A percentile compares a stretch with the other conserved stretches of the same genome.
phyloP scores from a whole-genome alignment of 1,140 invertebrate genomes.

The Antheraea pernyi region DNA sequence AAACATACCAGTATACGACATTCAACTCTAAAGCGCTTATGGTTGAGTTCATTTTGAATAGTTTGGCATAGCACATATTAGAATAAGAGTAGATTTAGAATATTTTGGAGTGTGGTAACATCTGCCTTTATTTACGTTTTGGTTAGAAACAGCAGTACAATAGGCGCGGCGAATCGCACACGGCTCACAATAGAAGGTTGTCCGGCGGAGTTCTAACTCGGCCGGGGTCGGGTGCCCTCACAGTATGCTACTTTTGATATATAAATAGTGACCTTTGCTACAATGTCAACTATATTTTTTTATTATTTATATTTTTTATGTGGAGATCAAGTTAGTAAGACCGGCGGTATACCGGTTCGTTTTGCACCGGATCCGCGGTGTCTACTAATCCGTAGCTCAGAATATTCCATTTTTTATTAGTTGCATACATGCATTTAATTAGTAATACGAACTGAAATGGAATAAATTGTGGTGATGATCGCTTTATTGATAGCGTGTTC shows the following conservation, averaged over 20 bases:
- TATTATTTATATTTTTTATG: too few species aligned
- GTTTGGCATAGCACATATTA: conserved; percentile 12
- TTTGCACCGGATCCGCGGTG: too few species aligned
- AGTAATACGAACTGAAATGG: too few species aligned
- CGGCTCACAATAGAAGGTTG: conserved; percentile 54
- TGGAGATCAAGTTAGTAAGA: too few species aligned
- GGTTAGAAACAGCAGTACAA: conserved; percentile 66
- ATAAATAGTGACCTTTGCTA: conserved; percentile 51
- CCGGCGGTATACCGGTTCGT: too few species aligned
- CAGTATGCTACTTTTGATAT: conserved; percentile 38
- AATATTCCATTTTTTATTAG: too few species aligned
- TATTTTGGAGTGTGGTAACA: conserved; percentile 73
- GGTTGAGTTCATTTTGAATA: background rate
- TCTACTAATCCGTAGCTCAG: too few species aligned
- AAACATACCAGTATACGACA: background rate
- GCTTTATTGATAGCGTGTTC: too few species aligned
- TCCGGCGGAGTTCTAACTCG: conserved; percentile 13
- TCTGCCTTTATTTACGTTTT: conserved; percentile 77
- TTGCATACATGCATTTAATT: too few species aligned
- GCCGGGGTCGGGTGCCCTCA: conserved; percentile 20
- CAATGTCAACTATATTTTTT: too few species aligned
- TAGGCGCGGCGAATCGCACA: conserved; percentile 65
- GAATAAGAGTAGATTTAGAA: conserved; percentile 31
- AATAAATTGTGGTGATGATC: too few species aligned
- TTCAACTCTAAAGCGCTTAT: background rate